Evolutionary conservation across 2,113 vertebrate genomes (phyloP), one percentile per base, ranked within the genome.

Genomic region (Dolichotis patagonum): DNA sequence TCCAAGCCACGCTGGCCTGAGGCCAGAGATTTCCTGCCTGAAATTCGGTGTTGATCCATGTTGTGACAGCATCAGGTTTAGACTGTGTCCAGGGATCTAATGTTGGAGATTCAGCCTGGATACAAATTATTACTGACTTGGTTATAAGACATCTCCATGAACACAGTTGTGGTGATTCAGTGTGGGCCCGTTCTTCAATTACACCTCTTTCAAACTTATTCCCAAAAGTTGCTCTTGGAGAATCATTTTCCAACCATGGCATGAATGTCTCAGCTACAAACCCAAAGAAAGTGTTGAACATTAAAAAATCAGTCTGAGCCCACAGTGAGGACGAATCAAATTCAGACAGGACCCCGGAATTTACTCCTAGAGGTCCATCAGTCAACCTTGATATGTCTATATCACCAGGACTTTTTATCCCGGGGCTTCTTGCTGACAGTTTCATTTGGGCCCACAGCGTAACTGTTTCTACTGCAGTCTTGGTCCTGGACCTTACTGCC

Each of bases 381-480:
- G 3, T 22, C 4, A 2, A 2, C 73, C n/a, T n/a, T 35, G 30
- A 11, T 1, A 5, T 49, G 6, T 20, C 4, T 30, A 5, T 6
- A 43, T 65, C 10, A 24, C 38, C 7, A 24, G 41, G 6, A 52
- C 28, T 13, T 41, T 78, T 17, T 35, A 30, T 58, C 30, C 16
- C 3, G 1, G n/a, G 26, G 22, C 12, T 82, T 56, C 2, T 8
- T 91, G 11, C 1, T 60, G 19, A n/a, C 7, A 13, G 17, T 81
- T 67, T 28, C 35, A 35, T 28, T 38, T 30, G 32, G 0, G 2
- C 5, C 80, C 90, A 69, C 11, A 24, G 10, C 35, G 7, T 69
- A 2, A 35, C 5, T 35, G n/a, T 32, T 20, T 82, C 28, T 24
- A 3, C 4, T 24, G 22, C 22, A 43, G 11, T 19, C 54, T 54